These are phyloP conservation scores for Hephaestus fuliginosus DNA, from an alignment of 2,797 vertebrate species.

Conservation along the genomic window DNA sequence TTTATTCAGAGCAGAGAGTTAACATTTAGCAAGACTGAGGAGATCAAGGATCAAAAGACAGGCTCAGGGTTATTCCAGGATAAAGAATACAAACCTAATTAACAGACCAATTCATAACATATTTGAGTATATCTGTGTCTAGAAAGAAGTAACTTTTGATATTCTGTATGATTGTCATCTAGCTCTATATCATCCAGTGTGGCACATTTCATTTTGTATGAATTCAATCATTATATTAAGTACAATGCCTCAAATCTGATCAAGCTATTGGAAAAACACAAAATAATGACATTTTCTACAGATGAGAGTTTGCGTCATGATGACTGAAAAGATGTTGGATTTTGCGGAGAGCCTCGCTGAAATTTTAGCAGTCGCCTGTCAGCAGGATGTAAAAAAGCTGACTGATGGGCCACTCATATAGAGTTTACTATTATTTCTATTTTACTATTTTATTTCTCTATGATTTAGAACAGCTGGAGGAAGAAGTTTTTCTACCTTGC, in stretches of 20 bases:
- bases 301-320: neutral
- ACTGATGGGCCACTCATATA: neutral
- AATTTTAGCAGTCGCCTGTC: neutral
- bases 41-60: neutral
- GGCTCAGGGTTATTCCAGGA: neutral
- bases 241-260: neutral
- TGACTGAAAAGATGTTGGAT: neutral
- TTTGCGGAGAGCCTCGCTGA: neutral
- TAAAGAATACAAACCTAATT: neutral
- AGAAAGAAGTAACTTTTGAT: neutral
- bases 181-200: neutral
- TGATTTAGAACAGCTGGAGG: neutral
- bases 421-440: no score
- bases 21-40: neutral
- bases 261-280: neutral
- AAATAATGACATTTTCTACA: neutral
- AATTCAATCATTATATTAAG: neutral
- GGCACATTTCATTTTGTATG: neutral
- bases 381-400: neutral
- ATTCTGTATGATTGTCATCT: neutral
- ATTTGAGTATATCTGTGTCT: neutral
- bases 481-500: neutral
- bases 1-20: neutral
- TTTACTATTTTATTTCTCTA: no score
- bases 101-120: neutral